These are phyloP conservation scores for Odontamblyopus rebecca DNA, from an alignment of 2,797 vertebrate genomes.

Conservation along the genomic window DNA sequence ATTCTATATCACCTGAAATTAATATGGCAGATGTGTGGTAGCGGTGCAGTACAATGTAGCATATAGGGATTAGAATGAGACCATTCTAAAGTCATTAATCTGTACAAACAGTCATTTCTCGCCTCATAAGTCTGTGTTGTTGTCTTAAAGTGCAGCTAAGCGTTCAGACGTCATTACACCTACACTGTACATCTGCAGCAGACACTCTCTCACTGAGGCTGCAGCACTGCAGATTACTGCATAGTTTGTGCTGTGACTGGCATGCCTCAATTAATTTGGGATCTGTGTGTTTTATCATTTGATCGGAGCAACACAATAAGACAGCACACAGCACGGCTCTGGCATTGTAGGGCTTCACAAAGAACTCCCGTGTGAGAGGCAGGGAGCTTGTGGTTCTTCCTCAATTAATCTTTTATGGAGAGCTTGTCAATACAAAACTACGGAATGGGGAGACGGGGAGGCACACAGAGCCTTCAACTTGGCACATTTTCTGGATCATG, in stretches of 20 bases:
- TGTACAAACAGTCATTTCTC: constrained; percentile 4
- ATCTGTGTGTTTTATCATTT: constrained; percentile 70
- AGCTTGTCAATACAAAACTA: constrained; percentile 48
- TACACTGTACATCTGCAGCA: constrained; percentile 60
- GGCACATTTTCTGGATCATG: constrained; percentile 19
- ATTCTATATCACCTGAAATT: constrained; percentile 25
- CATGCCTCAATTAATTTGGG: constrained; percentile 75
- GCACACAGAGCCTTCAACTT: constrained; percentile 24
- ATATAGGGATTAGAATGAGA: constrained; percentile 15
- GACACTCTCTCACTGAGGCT: constrained; percentile 63
- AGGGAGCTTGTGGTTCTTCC: constrained; percentile 30
- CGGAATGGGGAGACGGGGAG: constrained; percentile 33
- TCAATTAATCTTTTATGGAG: constrained; percentile 56
- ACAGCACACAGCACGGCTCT: constrained; percentile 56
- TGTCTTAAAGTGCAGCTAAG: constrained; percentile 26
- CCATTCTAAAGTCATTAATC: constrained; percentile 10
- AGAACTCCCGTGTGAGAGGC: constrained; percentile 57
- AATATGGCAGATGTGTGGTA: constrained; percentile 28
- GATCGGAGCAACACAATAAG: constrained; percentile 68
- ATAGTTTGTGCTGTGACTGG: constrained; percentile 74
- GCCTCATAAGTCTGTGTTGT: constrained; percentile 19
- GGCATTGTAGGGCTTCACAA: constrained; percentile 61
- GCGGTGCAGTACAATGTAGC: constrained; percentile 16
- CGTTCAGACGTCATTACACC: constrained; percentile 44
- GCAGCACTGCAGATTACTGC: constrained; percentile 72